Evolutionary conservation across 2,888 invertebrate genomes (phyloP), one percentile per base, ranked within the genome.

Genomic region (Piscicola geometra): DNA sequence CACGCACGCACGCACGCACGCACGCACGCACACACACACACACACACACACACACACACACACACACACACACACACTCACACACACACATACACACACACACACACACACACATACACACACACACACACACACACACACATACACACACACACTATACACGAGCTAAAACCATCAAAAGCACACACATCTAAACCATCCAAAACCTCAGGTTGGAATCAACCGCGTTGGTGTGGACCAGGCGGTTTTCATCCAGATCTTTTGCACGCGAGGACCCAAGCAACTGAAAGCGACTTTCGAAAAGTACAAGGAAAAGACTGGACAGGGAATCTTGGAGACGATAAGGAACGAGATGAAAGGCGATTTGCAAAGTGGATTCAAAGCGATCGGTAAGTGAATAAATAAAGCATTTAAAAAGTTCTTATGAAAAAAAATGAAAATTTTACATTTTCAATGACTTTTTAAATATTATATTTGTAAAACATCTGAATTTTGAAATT

Each of bases 291-390:
- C 77, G 35, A 81, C 81, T n/a, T 80, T 83, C 72, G 71, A 78
- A 21, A 77, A 79, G 32, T 83, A 77, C 68, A 52, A 70, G 33
- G 56, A 33, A 18, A 15, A 75, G 3, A 47, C 56, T 36, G 76
- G 66, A 9, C 74, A 76, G 66, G 77, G 83, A 76, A 84, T 84
- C 36, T 77, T 82, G 1, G 83, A 83, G 72, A 81, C 82, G 35
- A 81, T 84, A 32, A 81, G 81, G 73, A 77, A 82, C 35, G 84
- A 84, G 75, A 83, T 83, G 25, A 84, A 83, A n/a, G 84, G 84
- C 0, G 80, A 82, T 71, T 82, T 82, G 75, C 80, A 80, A 72
- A 77, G 75, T 66, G 84, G 83, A 70, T 80, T 84, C 25, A 78
- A 79, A 36, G 82, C 83, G 35, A 78, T 84, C 35, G 82, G 82